Evolutionary conservation across 2,797 vertebrate species (phyloP), one percentile per base, ranked within the genome.

Genomic region (Spheniscus humboldti): DNA sequence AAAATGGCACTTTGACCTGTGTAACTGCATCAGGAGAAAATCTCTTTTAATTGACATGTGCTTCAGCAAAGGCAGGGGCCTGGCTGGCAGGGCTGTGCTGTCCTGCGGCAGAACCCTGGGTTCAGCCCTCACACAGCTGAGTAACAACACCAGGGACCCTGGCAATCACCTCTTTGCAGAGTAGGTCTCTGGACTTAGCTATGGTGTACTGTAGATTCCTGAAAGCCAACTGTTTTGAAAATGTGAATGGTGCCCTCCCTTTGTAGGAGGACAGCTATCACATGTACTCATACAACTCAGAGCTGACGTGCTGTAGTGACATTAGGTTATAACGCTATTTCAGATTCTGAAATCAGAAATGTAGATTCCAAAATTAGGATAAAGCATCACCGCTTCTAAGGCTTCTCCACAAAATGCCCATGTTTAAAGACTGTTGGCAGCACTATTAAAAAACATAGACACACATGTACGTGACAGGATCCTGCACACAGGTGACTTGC

Each of bases 61-160:
- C 24, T 85, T 76, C 69, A 68, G 50, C 28, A 76, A 41, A 20
- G 30, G 15, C 10, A 1, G 16, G 7, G 28, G 7, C 4, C 9
- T 1, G 1, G 53, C 31, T 60, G 16, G 56, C 5, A 2, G 5
- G 31, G 27, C 64, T 56, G 37, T 17, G 25, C 56, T 76, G 43
- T 71, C 35, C 41, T 24, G 25, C 85, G 60, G 64, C 59, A 35
- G 25, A 73, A 63, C 41, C 57, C 53, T 20, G 41, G 37, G 31
- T 83, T 94, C 84, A 68, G 90, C 90, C 91, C 55, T 90, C 71
- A 68, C 50, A 31, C 86, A 87, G 88, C 64, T 81, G 67, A 68
- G 48, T 67, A 93, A 85, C 45, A 77, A 64, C 6, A 33, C 76
- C 82, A 95, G 85, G 52, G 93, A 96, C 82, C n/a, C 60, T 50